Conservation (phyloP, 2,888 invertebrate genomes). For the Cheiracanthium punctorium region DNA sequence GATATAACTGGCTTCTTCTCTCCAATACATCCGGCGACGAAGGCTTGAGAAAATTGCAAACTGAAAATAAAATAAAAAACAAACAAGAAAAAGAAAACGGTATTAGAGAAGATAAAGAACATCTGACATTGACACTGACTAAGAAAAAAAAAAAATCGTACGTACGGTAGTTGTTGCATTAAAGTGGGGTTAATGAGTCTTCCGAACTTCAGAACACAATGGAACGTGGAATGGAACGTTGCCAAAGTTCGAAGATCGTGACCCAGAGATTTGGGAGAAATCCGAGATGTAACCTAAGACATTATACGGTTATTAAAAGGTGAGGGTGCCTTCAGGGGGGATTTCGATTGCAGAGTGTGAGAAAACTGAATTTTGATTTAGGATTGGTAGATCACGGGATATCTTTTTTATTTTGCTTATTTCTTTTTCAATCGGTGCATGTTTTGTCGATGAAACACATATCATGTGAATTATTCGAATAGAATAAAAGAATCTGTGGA, state of each 20-base stretch:
- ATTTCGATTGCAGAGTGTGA: background rate
- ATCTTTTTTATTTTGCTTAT: no score
- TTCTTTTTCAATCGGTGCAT: no score
- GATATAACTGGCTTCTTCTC: no score
- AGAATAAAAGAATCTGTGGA: no score
- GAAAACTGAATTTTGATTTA: background rate
- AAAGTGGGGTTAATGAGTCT: slow-evolving; percentile 7
- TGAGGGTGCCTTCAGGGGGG: background rate
- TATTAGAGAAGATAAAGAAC: background rate
- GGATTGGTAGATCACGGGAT: no score
- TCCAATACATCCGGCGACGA: no score
- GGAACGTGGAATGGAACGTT: background rate
- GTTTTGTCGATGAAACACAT: no score
- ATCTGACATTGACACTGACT: slow-evolving; percentile 8
- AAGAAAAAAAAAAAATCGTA: background rate
- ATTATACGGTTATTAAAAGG: slow-evolving; percentile 12
- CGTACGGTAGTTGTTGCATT: background rate
- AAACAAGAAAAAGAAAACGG: no score
- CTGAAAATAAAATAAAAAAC: no score
- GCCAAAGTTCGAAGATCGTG: slow-evolving; percentile 15
- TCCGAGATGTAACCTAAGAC: background rate
- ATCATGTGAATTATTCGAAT: no score
- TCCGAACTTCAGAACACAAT: background rate
- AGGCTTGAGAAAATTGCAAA: no score
- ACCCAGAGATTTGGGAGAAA: background rate